Base-by-base conservation (phyloP, 2,113 vertebrate genomes). In the Odontophorus gujanensis region DNA sequence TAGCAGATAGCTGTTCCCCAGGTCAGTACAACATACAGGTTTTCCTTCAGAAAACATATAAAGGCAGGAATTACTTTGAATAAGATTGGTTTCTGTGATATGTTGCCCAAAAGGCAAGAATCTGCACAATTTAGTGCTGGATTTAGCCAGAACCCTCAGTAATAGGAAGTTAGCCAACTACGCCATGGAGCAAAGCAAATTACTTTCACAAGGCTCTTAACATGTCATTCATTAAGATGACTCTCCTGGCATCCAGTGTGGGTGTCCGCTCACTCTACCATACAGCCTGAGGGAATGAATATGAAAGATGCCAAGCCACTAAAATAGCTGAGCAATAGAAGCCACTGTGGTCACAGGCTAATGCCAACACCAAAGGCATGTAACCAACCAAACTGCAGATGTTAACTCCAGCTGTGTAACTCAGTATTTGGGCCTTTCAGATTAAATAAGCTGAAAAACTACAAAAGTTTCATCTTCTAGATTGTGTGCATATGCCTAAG, bases 221-320 rank as follows among this genome's bases (percentile, higher is more conserved):
- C 75, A 85, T 96, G 95, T 93, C 96, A 97, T 96, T 98, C 96
- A 97, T 98, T 96, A 98, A 81, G 88, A 97, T 66, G 76, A 95
- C 48, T 96, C 68, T 94, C 26, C 87, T 96, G 88, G 97, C 84
- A 1, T 92, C 95, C 85, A 93, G 78, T 45, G 69, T 85, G 93
- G 90, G 95, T 97, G 96, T 97, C 97, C 80, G 73, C 95, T 96
- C 92, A 91, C 92, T 93, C 93, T 96, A 90, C 96, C 90, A 71
- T 77, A 94, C 82, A 95, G 97, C 97, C 95, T 97, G 55, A 95
- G 96, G 97, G 95, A 94, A 92, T 81, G 95, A 94, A 92, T 81
- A 89, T 30, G 77, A 95, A 96, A 81, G 58, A 92, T 94, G 97
- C 97, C 97, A 98, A 98, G 74, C 97, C 96, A 97, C 96, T 94